These are phyloP conservation scores for Galaxias olidus DNA, from an alignment of 2,797 vertebrate species.

Conservation along the genomic window DNA sequence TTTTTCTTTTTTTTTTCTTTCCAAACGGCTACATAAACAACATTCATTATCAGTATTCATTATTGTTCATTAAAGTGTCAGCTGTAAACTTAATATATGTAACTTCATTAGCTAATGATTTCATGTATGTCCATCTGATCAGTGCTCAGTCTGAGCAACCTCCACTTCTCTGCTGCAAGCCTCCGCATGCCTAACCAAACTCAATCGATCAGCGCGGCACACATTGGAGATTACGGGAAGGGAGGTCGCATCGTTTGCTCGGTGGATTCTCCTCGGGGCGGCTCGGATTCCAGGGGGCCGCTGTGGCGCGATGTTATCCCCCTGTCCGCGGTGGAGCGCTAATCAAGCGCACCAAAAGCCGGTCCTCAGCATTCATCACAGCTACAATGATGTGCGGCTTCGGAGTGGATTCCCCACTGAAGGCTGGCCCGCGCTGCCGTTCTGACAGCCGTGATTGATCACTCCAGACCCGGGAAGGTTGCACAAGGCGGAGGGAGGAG, in stretches of 20 bases:
- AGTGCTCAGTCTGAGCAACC: no score
- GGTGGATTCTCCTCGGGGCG: not conserved
- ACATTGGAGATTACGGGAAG: no score
- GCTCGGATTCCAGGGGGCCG: not conserved
- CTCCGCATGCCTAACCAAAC: no score
- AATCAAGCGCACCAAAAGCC: conserved; percentile 47
- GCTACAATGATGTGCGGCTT: conserved; percentile 51
- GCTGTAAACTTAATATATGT: no score
- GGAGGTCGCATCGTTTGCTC: not conserved
- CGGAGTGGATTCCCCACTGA: conserved; percentile 46
- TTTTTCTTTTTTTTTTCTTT: no score
- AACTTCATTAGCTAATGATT: no score
- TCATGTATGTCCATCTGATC: no score
- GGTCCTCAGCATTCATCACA: conserved; percentile 58
- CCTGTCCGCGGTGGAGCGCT: conserved; percentile 21
- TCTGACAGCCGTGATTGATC: conserved; percentile 72
- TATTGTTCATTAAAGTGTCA: no score
- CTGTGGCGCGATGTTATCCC: not conserved
- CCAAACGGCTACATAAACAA: no score
- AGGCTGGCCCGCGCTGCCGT: conserved; percentile 53
- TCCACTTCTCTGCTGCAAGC: no score
- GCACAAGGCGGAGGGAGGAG: conserved; percentile 46
- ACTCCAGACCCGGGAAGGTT: conserved; percentile 39
- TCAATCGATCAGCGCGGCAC: no score
- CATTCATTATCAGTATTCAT: no score